These are phyloP conservation scores for Hemistola chrysoprasaria DNA, from an alignment of 2,888 invertebrate species.

Conservation along the genomic window DNA sequence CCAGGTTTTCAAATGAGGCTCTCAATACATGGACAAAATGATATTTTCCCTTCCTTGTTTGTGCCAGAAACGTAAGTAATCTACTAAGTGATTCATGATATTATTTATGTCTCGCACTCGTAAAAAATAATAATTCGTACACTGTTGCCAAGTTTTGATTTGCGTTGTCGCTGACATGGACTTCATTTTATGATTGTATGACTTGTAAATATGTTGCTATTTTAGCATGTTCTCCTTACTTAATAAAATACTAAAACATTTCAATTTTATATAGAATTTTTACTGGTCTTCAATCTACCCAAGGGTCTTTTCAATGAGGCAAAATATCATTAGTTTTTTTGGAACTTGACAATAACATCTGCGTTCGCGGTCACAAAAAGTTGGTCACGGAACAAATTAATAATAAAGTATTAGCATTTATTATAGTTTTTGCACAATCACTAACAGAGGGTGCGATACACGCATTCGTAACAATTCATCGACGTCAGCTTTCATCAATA, in stretches of 20 bases:
- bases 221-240: no score
- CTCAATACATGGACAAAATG: slow-evolving; percentile 7
- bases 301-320: no score
- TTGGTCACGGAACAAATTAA: slow-evolving; percentile 22
- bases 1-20: slow-evolving; percentile 4
- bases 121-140: slow-evolving; percentile 30
- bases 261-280: no score
- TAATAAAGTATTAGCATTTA: slow-evolving; percentile 29
- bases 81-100: slow-evolving; percentile 54
- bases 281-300: no score
- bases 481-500: slow-evolving; percentile 68
- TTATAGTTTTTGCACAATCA: slow-evolving; percentile 37
- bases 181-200: slow-evolving; percentile 8
- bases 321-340: no score
- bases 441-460: slow-evolving; percentile 40
- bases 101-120: slow-evolving; percentile 39
- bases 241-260: no score
- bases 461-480: slow-evolving; percentile 48
- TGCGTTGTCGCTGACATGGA: slow-evolving; percentile 16
- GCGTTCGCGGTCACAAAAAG: slow-evolving; percentile 10
- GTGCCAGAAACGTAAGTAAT: slow-evolving; percentile 50
- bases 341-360: slow-evolving; percentile 8
- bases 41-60: slow-evolving; percentile 45
- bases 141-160: slow-evolving; percentile 25
- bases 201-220: no score